A percentile compares a stretch with the other conserved stretches of the same genome.
phyloP scores from a whole-genome alignment of 2,888 invertebrate species.

The Aspidiotus destructor region DNA sequence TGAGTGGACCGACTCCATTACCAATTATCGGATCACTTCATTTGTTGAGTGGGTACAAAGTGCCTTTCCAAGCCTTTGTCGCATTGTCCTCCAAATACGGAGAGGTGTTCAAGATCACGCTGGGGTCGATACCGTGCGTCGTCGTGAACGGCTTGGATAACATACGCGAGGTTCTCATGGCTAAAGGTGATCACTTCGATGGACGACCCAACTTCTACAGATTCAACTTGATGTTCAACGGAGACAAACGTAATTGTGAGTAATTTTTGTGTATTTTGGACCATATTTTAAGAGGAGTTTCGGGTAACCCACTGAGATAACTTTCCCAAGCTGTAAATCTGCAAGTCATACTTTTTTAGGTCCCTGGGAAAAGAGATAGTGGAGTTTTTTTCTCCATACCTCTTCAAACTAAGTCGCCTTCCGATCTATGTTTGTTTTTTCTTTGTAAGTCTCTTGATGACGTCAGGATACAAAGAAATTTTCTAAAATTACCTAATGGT shows the following conservation, averaged over 20 bases:
- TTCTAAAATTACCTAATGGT: too few species aligned
- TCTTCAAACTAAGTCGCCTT: too few species aligned
- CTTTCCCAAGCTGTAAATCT: too few species aligned
- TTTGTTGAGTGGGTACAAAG: slow-evolving; percentile 49
- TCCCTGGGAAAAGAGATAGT: too few species aligned
- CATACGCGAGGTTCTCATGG: slow-evolving; percentile 50
- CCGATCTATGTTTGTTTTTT: too few species aligned
- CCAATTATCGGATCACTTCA: slow-evolving; percentile 52
- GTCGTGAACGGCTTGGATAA: slow-evolving; percentile 52
- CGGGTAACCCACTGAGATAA: too few species aligned
- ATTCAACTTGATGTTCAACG: slow-evolving; percentile 54
- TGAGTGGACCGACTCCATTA: slow-evolving; percentile 45
- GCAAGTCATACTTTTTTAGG: too few species aligned
- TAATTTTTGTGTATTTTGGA: too few species aligned
- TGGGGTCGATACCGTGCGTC: slow-evolving; percentile 50
- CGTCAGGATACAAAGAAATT: too few species aligned
- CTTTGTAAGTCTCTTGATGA: too few species aligned
- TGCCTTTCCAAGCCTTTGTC: slow-evolving; percentile 53
- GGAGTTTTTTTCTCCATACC: too few species aligned
- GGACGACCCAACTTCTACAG: slow-evolving; percentile 55
- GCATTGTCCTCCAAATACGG: slow-evolving; percentile 48
- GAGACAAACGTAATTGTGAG: slow-evolving; percentile 60
- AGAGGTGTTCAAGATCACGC: slow-evolving; percentile 47
- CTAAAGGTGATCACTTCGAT: slow-evolving; percentile 53
- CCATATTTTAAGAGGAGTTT: too few species aligned